Base-by-base conservation (phyloP, 2,113 vertebrate genomes). In the Colaptes auratus region DNA sequence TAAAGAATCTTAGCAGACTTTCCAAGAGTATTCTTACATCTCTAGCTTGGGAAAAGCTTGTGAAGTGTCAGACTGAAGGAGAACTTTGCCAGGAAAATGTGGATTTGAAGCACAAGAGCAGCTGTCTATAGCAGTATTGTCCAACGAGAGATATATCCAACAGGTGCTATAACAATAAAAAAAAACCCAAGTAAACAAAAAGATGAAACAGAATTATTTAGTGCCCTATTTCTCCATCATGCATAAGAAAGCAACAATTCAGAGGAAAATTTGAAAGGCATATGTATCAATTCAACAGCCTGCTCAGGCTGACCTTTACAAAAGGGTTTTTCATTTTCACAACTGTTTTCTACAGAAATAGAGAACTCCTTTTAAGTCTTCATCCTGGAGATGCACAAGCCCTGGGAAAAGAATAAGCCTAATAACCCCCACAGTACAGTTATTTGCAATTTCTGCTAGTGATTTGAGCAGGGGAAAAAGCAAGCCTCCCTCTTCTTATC, bases 1-100 rank as follows among this genome's bases (percentile, higher is more conserved):
- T 95, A 75, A 91, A 94, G 91, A 91, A 94, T 82, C 90, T 93
- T 69, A 94, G 82, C 76, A 83, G 86, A 90, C 91, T 92, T 95
- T 94, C 90, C 92, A 90, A 86, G 95, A 95, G 82, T 63, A 82
- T 93, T 94, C 86, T 78, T 93, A 91, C 92, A 86, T 86, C 65
- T 84, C 77, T 72, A 55, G 80, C 90, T 93, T 93, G 73, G 77
- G 80, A 93, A 88, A 90, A 88, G 58, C 59, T 66, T 76, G 75
- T 84, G 59, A 96, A 86, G 65, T 36, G 82, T 91, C 71, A 95
- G 89, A 94, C 85, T 58, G 44, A 91, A 83, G 42, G n/a, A 92
- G 69, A 91, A 84, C 64, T 90, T 87, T 90, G 88, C 92, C 76
- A 95, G 70, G 70, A 88, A 93, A 94, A 82, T 63, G 50, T 88